Percentiles rank a stretch among this genome's conserved stretches.
phyloP scores from a whole-genome alignment of 2,113 vertebrate genomes.

The Egretta garzetta region DNA sequence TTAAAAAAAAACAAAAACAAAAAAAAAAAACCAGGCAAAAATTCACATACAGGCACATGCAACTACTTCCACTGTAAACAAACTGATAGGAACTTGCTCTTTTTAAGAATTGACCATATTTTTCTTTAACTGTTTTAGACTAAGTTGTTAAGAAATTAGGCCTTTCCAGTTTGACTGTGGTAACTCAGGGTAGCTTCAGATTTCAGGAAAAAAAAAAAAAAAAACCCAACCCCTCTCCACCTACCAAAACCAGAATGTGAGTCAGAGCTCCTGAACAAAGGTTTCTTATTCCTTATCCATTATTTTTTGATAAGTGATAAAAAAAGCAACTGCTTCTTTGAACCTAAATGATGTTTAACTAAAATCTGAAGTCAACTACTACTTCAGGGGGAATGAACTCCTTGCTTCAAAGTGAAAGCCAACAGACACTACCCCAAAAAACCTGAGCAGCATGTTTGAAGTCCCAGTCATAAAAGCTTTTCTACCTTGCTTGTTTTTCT shows the following conservation, averaged over 20 bases:
- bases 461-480: background rate
- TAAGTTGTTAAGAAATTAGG: background rate
- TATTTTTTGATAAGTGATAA: background rate
- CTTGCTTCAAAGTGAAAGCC: background rate
- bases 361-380: background rate
- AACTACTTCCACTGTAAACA: background rate
- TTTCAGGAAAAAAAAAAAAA: background rate
- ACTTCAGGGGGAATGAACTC: background rate
- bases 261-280: background rate
- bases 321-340: background rate
- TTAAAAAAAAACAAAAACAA: background rate
- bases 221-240: background rate
- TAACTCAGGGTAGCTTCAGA: background rate
- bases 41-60: background rate
- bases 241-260: background rate
- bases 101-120: background rate
- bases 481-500: background rate
- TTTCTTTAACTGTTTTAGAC: background rate
- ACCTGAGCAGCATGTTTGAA: background rate
- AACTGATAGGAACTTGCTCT: background rate
- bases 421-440: background rate
- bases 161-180: background rate
- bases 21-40: background rate
- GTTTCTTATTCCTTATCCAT: background rate
- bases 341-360: background rate